phyloP scores from a whole-genome alignment of 1,140 invertebrate genomes.

The Drosophila ambigua region DNA sequence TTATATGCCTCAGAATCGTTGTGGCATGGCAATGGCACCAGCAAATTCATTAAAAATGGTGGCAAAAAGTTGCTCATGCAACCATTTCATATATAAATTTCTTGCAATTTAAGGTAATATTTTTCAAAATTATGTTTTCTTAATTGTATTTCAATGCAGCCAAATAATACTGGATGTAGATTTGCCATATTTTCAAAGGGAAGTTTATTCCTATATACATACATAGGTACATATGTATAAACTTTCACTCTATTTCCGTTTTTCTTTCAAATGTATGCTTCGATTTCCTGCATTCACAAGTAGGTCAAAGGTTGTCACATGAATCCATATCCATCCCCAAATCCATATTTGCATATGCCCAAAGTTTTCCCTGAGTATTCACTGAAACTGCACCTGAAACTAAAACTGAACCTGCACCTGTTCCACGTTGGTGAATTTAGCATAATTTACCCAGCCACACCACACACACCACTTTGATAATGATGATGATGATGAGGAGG shows the following conservation, averaged over 20 bases:
- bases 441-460: constrained; percentile 51
- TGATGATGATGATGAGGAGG: constrained; percentile 40
- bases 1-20: constrained; percentile 54
- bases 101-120: too few species aligned
- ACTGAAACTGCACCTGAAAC: neutral
- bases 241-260: too few species aligned
- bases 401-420: constrained; percentile 51
- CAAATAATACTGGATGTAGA: too few species aligned
- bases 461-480: constrained; percentile 1
- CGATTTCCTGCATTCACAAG: neutral
- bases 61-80: constrained; percentile 32
- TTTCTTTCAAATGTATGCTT: neutral
- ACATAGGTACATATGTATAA: too few species aligned
- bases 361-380: constrained; percentile 10
- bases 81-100: too few species aligned
- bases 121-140: too few species aligned
- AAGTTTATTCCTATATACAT: too few species aligned
- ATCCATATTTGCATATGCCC: constrained; percentile 20
- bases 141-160: too few species aligned
- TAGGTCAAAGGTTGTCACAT: constrained; percentile 25
- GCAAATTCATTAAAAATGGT: constrained; percentile 38
- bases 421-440: constrained; percentile 41
- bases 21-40: constrained; percentile 31
- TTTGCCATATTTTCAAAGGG: too few species aligned
- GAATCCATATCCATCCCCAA: neutral